A percentile compares a stretch with the other conserved stretches of the same genome.
These are phyloP conservation scores for Gobiocypris rarus DNA, from an alignment of 2,113 vertebrate genomes.

Conservation along the genomic window DNA sequence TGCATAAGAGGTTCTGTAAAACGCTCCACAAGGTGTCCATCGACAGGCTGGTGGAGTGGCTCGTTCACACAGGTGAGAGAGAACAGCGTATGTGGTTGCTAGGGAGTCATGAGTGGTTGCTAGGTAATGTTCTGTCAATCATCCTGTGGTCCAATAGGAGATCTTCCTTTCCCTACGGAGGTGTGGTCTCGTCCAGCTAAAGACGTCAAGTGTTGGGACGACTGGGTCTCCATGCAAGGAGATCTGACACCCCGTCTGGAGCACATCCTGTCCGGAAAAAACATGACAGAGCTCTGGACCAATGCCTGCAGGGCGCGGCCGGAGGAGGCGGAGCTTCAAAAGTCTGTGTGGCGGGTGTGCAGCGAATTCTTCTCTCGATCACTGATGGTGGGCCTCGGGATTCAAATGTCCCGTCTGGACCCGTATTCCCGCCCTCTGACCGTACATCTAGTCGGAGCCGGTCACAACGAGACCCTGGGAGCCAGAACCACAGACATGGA, in stretches of 20 bases:
- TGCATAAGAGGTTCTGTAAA: constrained; percentile 90
- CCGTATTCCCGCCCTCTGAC: constrained; percentile 80
- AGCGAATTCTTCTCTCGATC: constrained; percentile 87
- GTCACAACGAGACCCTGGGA: constrained; percentile 85
- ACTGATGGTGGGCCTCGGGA: constrained; percentile 80
- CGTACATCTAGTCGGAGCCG: constrained; percentile 87
- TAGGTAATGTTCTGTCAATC: not conserved
- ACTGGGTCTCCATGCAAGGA: constrained; percentile 88
- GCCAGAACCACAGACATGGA: constrained; percentile 82
- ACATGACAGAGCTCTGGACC: constrained; percentile 87
- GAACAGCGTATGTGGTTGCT: not conserved
- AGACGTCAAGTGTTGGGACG: constrained; percentile 82
- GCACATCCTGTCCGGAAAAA: constrained; percentile 71
- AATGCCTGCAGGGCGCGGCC: constrained; percentile 79
- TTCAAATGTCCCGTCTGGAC: constrained; percentile 77
- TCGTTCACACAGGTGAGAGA: constrained; percentile 87
- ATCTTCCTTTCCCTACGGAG: constrained; percentile 75
- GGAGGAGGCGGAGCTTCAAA: constrained; percentile 74
- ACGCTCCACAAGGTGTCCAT: constrained; percentile 84
- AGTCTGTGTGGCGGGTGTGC: constrained; percentile 83
- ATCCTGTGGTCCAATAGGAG: constrained; percentile 61
- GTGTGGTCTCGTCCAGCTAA: constrained; percentile 77
- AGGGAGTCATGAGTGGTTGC: not conserved
- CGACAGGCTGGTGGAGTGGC: constrained; percentile 92
- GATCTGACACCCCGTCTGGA: constrained; percentile 76